Percentiles rank a stretch among this genome's conserved stretches.
phyloP scores from a whole-genome alignment of 1,140 invertebrate species.

The Cataglyphis hispanica region DNA sequence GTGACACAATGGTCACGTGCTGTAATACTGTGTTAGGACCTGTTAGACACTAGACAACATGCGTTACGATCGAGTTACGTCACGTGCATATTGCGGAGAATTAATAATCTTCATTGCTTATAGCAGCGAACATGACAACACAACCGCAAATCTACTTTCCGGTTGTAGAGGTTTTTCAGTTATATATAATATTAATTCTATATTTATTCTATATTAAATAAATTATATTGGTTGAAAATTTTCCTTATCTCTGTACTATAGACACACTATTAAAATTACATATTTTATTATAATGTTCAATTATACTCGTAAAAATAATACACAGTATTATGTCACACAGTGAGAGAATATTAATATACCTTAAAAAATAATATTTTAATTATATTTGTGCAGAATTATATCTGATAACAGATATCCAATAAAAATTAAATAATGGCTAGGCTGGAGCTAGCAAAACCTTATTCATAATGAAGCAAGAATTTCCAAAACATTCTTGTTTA shows the following conservation, averaged over 20 bases:
- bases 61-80: slow-evolving; percentile 63
- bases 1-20: slow-evolving; percentile 61
- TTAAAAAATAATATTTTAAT: too few relatives aligned
- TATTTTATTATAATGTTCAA: not conserved
- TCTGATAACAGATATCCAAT: too few relatives aligned
- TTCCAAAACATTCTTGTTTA: not conserved
- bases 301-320: not conserved
- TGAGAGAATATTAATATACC: too few relatives aligned
- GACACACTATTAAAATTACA: not conserved
- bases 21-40: slow-evolving; percentile 61
- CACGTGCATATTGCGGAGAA: slow-evolving; percentile 60
- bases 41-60: slow-evolving; percentile 68
- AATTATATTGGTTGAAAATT: not conserved
- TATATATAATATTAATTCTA: not conserved
- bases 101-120: slow-evolving; percentile 51
- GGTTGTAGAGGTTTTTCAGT: not conserved
- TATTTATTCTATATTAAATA: not conserved
- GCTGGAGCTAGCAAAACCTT: too few relatives aligned
- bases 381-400: too few relatives aligned
- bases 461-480: too few relatives aligned
- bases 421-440: too few relatives aligned
- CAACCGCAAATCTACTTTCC: not conserved
- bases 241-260: not conserved
- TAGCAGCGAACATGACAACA: not conserved
- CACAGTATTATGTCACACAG: too few relatives aligned